Base-by-base conservation (phyloP, 2,888 invertebrate genomes). In the Phyto melanocephala region DNA sequence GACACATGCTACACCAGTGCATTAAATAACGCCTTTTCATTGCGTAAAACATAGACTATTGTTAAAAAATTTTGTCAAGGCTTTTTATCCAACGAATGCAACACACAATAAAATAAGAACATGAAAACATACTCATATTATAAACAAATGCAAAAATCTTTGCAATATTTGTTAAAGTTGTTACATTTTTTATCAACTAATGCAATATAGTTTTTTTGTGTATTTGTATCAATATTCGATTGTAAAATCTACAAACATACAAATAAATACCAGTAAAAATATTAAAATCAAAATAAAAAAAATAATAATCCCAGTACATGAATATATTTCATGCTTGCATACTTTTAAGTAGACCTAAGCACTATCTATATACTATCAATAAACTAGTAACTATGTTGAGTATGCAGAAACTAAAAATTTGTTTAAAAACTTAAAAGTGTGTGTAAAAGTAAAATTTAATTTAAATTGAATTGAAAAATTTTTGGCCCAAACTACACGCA, bases 41-140 rank as follows among this genome's bases (percentile, higher is more conserved):
- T 15, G 15, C 17, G 56, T 28, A 22, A 58, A 67, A 47, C 28
- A 24, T 54, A 22, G 42, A 28, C 42, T 67, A 79, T 79, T 79
- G 65, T 82, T 52, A 56, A 33, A 71, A n/a, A 47, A 75, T 76
- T 67, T 79, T 82, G 79, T 79, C 82, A 82, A 82, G 75, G 82
- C 79, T 81, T 56, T 77, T 47, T 37, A 40, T 56, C n/a, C 24
- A 71, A 24, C 50, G 35, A 71, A 24, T 58, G 45, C 20, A 35
- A 24, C 3, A 62, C 13, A 52, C 17, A 58, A 60, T 28, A 58
- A 67, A 35, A 35, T 17, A 35, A 13, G 20, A 2, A 1, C 17
- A 7, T 11, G 22, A 11, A 22, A 50, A 11, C 20, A n/a, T 22
- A 1, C 8, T 4, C 20, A 50, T 2, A 56, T 67, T 47, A 47